Conservation (phyloP, 2,888 invertebrate species). For the Sminthurinus aureus region DNA sequence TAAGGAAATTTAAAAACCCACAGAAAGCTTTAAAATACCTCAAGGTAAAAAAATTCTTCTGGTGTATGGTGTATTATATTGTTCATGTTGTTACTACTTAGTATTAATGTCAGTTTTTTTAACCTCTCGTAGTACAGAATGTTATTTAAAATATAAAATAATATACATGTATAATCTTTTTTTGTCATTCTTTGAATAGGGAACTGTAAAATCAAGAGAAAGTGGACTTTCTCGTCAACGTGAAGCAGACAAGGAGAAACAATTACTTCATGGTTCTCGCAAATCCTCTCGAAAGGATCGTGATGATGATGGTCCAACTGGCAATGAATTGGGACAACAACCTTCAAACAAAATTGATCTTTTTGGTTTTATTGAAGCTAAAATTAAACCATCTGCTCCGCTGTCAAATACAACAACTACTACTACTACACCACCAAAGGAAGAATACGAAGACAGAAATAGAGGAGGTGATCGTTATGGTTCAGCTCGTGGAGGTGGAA, state of each 20-base stretch:
- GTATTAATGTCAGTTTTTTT: background rate
- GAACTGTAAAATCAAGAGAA: constrained; percentile 19
- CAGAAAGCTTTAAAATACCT: constrained; percentile 53
- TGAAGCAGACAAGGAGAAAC: constrained; percentile 27
- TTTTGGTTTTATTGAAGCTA: constrained; percentile 56
- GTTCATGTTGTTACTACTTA: background rate
- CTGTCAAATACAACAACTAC: constrained; percentile 5
- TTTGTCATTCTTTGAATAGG: constrained; percentile 10
- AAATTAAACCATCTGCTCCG: constrained; percentile 44
- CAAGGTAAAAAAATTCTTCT: constrained; percentile 45
- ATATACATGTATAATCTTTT: background rate
- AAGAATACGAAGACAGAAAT: background rate
- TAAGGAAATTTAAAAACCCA: constrained; percentile 52
- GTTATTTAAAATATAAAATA: too few species aligned
- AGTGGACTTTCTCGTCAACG: background rate
- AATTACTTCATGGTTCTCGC: constrained; percentile 15
- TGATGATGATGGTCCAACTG: constrained; percentile 55
- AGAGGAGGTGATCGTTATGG: background rate
- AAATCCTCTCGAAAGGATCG: constrained; percentile 43
- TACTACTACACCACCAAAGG: background rate
- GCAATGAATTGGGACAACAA: constrained; percentile 50
- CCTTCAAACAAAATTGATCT: constrained; percentile 54
- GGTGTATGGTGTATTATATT: background rate
- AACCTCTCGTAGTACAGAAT: too few species aligned
- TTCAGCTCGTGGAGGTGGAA: background rate